A percentile compares a stretch with the other conserved stretches of the same genome.
Conservation (phyloP, 2,888 invertebrate species). For the Euplexia lucipara region DNA sequence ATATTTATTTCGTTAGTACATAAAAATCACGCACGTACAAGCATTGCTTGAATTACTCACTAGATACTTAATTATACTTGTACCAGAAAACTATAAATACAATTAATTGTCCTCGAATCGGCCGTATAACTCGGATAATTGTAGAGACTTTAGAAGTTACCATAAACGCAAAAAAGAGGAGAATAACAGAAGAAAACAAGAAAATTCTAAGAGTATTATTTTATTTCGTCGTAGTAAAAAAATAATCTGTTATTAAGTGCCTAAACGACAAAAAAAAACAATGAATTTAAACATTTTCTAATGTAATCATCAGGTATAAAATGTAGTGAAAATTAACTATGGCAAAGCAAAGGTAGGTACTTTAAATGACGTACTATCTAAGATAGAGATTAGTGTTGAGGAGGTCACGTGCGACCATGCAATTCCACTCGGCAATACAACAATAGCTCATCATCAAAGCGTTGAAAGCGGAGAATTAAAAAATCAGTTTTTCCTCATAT, state of each 20-base stretch:
- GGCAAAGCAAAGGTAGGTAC: slow-evolving; percentile 4
- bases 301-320: slow-evolving; percentile 8
- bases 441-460: slow-evolving; percentile 85
- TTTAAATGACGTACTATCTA: slow-evolving; percentile 30
- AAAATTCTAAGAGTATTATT: neutral
- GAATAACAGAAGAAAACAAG: no score
- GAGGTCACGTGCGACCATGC: slow-evolving; percentile 54
- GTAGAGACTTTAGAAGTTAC: no score
- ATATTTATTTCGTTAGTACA: slow-evolving; percentile 34
- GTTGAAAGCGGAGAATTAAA: slow-evolving; percentile 83
- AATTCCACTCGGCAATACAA: slow-evolving; percentile 67
- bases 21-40: slow-evolving; percentile 41
- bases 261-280: no score
- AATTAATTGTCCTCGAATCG: slow-evolving; percentile 3
- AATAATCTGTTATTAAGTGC: neutral
- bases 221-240: neutral
- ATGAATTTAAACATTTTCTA: neutral
- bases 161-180: no score
- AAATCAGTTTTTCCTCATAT: slow-evolving; percentile 83
- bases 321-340: slow-evolving; percentile 13
- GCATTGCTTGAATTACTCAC: slow-evolving; percentile 30
- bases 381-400: slow-evolving; percentile 27
- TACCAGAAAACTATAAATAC: slow-evolving; percentile 5
- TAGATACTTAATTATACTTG: slow-evolving; percentile 13
- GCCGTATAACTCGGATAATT: slow-evolving; percentile 17